Base-by-base conservation (phyloP, 2,113 vertebrate genomes). In the Vulpes lagopus region DNA sequence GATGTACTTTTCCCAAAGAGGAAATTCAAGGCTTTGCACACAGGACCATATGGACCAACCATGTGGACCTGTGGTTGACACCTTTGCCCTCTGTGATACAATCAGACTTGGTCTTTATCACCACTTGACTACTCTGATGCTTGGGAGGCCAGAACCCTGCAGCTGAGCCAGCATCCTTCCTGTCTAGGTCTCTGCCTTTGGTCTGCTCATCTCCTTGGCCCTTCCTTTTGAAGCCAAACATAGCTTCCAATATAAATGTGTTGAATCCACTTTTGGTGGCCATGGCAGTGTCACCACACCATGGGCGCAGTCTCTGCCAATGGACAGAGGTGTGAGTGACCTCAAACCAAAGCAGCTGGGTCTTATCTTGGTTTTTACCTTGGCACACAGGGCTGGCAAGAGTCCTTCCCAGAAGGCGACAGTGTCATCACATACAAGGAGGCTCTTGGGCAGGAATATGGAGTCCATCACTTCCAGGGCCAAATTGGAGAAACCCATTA, bases 201-300 rank as follows among this genome's bases (percentile, higher is more conserved):
- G 5, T 62, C 43, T 59, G 8, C 76, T 43, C 27, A 2, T 22
- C 62, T 22, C 65, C 69, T 60, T 2, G 11, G 12, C 27, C 12
- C n/a, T 67, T 74, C 35, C 49, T 35, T 27, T n/a, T 15, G 20
- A 32, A 30, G 22, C 19, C 86, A 67, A 65, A 51, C 7, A 11
- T 2, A 27, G 25, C 11, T 17, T n/a, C 76, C 8, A 11, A 1
- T 15, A 43, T 38, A 19, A 84, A 53, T 32, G 11, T n/a, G 20
- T 1, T 1, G 27, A 3, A 17, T 35, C 27, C 27, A 30, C 27
- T 11, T 27, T 17, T 4, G 19, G 35, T 15, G 60, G 19, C 30
- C 35, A 16, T 11, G 2, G 1, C 9, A 1, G 8, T 1, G 3
- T 30, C 15, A 3, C 17, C 43, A 51, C 2, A 11, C 51, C 3